Evolutionary conservation across 2,113 vertebrate species (phyloP), one percentile per base, ranked within the genome.

Genomic region (Turnix velox): DNA sequence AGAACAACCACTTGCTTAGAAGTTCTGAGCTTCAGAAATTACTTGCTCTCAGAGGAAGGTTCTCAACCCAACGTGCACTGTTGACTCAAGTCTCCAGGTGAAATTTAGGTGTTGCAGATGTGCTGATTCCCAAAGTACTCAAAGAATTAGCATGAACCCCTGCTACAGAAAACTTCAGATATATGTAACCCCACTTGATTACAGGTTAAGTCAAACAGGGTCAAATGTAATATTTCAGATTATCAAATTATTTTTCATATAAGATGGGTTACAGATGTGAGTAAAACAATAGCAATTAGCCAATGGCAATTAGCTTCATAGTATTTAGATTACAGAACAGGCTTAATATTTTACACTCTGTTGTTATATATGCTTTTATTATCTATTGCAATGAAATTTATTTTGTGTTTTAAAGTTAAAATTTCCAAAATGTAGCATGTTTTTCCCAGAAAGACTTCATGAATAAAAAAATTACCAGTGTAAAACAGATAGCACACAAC

Each of bases 261-360:
- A 88, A 80, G 24, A 90, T 74, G 39, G 27, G 8, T 76, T 90
- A 88, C 67, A 92, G 71, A 90, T 83, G 82, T 66, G 54, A 91
- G 28, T n/a, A n/a, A n/a, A n/a, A n/a, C n/a, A n/a, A n/a, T n/a
- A n/a, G n/a, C n/a, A n/a, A n/a, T n/a, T n/a, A n/a, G n/a, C n/a
- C n/a, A n/a, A n/a, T n/a, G n/a, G n/a, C 10, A 52, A 30, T 54
- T 55, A 27, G 1, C 13, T 79, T 73, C 55, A 31, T 4, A 16
- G 2, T 4, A 3, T 37, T 58, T n/a, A 43, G 11, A 45, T 71
- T 87, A 33, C 24, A 20, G 11, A 88, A 49, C 3, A 71, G 9
- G 14, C 5, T 33, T 78, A 49, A 59, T 59, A 46, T 71, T 59
- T 71, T 17, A 69, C 30, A 25, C 1, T 39, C 4, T 65, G 13